These are phyloP conservation scores for Gymnodraco acuticeps DNA, from an alignment of 2,797 vertebrate genomes.

Conservation along the genomic window DNA sequence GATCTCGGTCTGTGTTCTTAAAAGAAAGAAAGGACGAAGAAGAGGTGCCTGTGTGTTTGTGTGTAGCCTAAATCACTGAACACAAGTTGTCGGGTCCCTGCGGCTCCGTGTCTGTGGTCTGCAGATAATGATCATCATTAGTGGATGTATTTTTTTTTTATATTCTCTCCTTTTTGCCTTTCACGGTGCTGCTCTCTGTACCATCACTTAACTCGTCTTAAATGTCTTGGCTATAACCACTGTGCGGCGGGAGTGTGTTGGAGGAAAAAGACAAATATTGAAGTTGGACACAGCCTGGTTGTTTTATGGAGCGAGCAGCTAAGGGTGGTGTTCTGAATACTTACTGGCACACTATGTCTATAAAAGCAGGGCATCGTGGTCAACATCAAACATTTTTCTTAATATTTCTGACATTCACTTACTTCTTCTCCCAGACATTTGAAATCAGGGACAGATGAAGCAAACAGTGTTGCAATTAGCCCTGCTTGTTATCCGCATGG, in stretches of 20 bases:
- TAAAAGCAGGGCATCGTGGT: slow-evolving; percentile 28
- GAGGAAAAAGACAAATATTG: slow-evolving; percentile 77
- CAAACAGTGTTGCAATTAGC: slow-evolving; percentile 35
- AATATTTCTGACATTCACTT: slow-evolving; percentile 43
- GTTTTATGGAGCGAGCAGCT: slow-evolving; percentile 57
- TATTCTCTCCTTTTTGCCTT: slow-evolving; percentile 36
- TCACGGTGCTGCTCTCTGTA: slow-evolving; percentile 46
- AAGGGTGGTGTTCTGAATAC: slow-evolving; percentile 36
- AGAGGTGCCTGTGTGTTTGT: slow-evolving; percentile 27
- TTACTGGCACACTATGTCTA: slow-evolving; percentile 31
- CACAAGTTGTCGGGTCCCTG: slow-evolving; percentile 40
- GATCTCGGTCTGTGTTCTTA: slow-evolving; percentile 43
- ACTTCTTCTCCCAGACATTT: slow-evolving; percentile 23
- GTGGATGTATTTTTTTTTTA: slow-evolving; percentile 34
- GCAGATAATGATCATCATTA: slow-evolving; percentile 63
- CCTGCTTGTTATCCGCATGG: slow-evolving; percentile 37
- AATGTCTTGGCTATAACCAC: slow-evolving; percentile 56
- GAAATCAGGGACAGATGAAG: slow-evolving; percentile 40
- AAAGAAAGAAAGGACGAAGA: not conserved
- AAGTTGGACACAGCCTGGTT: slow-evolving; percentile 63
- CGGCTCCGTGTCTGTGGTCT: slow-evolving; percentile 44
- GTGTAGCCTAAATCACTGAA: slow-evolving; percentile 42
- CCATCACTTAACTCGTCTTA: slow-evolving; percentile 61
- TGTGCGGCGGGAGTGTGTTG: slow-evolving; percentile 63
- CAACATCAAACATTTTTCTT: slow-evolving; percentile 34